phyloP scores from a whole-genome alignment of 2,888 invertebrate genomes.

The Clusia tigrina region DNA sequence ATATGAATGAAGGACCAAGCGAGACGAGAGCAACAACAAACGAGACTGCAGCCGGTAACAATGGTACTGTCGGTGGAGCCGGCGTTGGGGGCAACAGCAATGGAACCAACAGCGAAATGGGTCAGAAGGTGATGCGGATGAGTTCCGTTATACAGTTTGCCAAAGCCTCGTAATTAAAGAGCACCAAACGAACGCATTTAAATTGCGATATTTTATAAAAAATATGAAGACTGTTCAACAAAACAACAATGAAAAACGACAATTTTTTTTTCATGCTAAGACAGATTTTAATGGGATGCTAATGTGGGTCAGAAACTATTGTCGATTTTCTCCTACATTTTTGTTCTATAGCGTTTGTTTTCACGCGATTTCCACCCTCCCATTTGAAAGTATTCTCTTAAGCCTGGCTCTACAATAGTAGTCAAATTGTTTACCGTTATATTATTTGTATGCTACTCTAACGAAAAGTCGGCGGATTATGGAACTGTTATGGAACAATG shows the following conservation, averaged over 20 bases:
- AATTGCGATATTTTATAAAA: slow-evolving; percentile 28
- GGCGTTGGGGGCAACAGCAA: slow-evolving; percentile 13
- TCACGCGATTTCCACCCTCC: too few species aligned
- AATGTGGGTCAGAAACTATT: too few species aligned
- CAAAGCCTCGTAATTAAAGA: slow-evolving; percentile 72
- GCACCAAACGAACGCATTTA: slow-evolving; percentile 12
- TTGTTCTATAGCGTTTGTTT: too few species aligned
- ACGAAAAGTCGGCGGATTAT: too few species aligned
- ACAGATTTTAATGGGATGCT: slow-evolving; percentile 15
- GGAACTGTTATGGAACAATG: too few species aligned
- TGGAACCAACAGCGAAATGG: slow-evolving; percentile 37
- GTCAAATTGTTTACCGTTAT: too few species aligned
- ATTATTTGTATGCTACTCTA: too few species aligned
- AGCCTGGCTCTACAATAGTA: too few species aligned
- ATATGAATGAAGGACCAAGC: slow-evolving; percentile 69
- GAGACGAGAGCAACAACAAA: slow-evolving; percentile 22
- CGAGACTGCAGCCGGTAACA: neutral
- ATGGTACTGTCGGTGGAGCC: neutral
- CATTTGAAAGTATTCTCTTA: too few species aligned
- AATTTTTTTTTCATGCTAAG: slow-evolving; percentile 38
- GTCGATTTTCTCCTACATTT: too few species aligned
- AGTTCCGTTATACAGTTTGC: slow-evolving; percentile 89
- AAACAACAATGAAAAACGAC: slow-evolving; percentile 25
- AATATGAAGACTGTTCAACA: slow-evolving; percentile 50
- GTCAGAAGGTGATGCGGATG: slow-evolving; percentile 64